Evolutionary conservation across 2,113 vertebrate genomes (phyloP).

Genomic region (Xenus cinereus): DNA sequence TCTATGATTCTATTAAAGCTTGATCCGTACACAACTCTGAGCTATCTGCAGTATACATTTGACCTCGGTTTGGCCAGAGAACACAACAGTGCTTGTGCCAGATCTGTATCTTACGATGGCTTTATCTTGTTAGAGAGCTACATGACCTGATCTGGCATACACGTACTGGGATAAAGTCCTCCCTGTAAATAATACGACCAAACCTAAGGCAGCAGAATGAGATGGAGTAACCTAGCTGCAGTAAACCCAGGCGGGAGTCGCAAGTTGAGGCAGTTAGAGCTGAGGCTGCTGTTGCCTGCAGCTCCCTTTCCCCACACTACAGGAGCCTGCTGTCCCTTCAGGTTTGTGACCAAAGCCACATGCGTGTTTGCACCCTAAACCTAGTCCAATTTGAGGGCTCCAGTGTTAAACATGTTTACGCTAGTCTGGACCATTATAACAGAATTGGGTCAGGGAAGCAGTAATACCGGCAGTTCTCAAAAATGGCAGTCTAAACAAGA

Average conservation of each 20-base stretch:
- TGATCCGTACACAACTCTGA: not conserved
- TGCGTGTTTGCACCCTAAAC: not conserved
- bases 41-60: not conserved
- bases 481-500: not conserved
- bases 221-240: not conserved
- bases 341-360: not conserved
- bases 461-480: not conserved
- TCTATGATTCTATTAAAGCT: not conserved
- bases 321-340: not conserved
- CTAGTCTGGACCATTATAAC: not conserved
- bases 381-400: not conserved
- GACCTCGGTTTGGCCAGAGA: not conserved
- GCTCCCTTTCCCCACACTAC: not conserved
- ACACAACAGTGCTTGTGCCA: not conserved
- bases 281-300: not conserved
- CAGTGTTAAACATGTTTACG: not conserved
- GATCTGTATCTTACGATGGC: not conserved
- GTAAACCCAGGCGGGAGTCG: rapidly evolving
- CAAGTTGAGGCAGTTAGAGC: not conserved
- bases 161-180: not conserved
- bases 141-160: not conserved
- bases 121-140: not conserved
- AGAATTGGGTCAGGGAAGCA: not conserved
- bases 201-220: not conserved
- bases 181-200: not conserved